Percentiles rank a stretch among this genome's conserved stretches.
Evolutionary conservation across 2,888 invertebrate species (phyloP).

Genomic region (Stenurella melanura): DNA sequence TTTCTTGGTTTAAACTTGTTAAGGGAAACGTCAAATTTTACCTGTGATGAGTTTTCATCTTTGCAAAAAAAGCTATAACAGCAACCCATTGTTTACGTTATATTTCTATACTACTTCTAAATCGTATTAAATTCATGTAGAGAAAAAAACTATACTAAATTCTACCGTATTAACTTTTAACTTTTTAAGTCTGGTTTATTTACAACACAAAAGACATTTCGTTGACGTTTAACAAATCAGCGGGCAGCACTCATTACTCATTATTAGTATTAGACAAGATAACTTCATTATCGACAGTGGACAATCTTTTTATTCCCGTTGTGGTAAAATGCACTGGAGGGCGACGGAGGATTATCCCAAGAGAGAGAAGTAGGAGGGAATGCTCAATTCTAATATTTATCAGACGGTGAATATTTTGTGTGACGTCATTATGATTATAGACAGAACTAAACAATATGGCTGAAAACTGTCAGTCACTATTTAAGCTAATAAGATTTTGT

Average conservation of each 20-base stretch:
- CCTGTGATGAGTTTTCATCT: slow-evolving; percentile 82
- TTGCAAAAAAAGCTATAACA: slow-evolving; percentile 83
- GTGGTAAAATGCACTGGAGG: too few species aligned
- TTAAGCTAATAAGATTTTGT: too few species aligned
- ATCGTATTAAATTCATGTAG: slow-evolving; percentile 42
- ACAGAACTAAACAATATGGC: too few species aligned
- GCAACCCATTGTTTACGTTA: slow-evolving; percentile 76
- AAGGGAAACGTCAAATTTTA: slow-evolving; percentile 61
- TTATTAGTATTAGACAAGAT: not conserved
- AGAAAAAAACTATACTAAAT: slow-evolving; percentile 16
- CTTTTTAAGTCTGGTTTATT: slow-evolving; percentile 43
- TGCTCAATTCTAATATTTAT: too few species aligned
- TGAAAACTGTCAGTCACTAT: too few species aligned
- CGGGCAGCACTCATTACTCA: not conserved
- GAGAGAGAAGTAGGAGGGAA: too few species aligned
- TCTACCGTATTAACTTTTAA: slow-evolving; percentile 21
- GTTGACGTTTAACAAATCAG: slow-evolving; percentile 16
- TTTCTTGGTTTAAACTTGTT: not conserved
- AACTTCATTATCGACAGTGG: not conserved
- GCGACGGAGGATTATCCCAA: too few species aligned
- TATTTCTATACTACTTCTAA: slow-evolving; percentile 36
- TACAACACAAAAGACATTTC: slow-evolving; percentile 35
- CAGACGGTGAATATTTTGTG: too few species aligned
- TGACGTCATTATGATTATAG: too few species aligned
- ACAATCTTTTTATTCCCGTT: too few species aligned